Percentiles rank a stretch among this genome's conserved stretches.
These are phyloP conservation scores for Aleiodes leptofemur DNA, from an alignment of 2,888 invertebrate genomes.

Conservation along the genomic window DNA sequence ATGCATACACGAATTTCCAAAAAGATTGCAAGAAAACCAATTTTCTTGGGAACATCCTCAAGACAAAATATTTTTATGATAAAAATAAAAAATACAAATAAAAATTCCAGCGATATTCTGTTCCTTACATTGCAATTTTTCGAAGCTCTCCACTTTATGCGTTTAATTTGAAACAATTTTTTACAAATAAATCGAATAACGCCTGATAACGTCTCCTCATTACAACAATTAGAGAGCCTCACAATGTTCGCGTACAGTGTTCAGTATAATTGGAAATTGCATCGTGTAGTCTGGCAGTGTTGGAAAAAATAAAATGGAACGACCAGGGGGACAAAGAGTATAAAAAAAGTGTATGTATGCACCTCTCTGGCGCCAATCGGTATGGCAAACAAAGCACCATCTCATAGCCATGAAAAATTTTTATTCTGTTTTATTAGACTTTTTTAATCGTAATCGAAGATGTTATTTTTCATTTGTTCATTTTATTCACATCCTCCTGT, in stretches of 20 bases:
- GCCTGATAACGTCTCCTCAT: slow-evolving; percentile 22
- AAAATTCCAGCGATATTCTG: too few species aligned
- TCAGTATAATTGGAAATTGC: slow-evolving; percentile 56
- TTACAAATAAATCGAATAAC: slow-evolving; percentile 21
- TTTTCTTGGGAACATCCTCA: too few species aligned
- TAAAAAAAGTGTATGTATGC: slow-evolving; percentile 35
- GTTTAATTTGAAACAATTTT: not conserved
- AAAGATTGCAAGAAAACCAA: too few species aligned
- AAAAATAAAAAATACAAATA: too few species aligned
- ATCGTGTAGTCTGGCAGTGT: slow-evolving; percentile 45
- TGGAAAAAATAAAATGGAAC: not conserved
- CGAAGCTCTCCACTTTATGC: not conserved
- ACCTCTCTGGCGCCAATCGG: slow-evolving; percentile 36
- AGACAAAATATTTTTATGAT: too few species aligned
- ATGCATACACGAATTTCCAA: too few species aligned
- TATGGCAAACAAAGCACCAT: slow-evolving; percentile 39
- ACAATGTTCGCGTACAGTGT: slow-evolving; percentile 23
- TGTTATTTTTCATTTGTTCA: not conserved
- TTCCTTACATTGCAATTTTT: too few species aligned
- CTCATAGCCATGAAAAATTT: slow-evolving; percentile 32
- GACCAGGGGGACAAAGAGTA: slow-evolving; percentile 11
- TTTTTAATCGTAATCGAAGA: slow-evolving; percentile 18
- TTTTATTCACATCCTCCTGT: slow-evolving; percentile 1
- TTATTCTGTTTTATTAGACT: slow-evolving; percentile 14
- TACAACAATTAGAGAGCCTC: slow-evolving; percentile 37